Base-by-base conservation (phyloP, 2,113 vertebrate genomes). In the Melanostigma gelatinosum region DNA sequence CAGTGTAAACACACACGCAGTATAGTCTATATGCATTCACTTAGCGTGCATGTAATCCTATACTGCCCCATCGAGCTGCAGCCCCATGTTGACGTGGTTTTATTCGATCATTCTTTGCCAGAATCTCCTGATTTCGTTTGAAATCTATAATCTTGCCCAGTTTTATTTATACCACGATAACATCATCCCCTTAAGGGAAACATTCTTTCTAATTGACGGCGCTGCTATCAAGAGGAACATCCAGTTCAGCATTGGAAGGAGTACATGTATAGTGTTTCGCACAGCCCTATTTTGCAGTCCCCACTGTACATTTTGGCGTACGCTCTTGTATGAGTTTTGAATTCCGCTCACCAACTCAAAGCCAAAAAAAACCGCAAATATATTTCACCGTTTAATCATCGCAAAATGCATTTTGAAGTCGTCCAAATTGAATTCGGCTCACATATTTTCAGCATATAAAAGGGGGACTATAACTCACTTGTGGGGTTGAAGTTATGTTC, bases 41-140 rank as follows among this genome's bases (percentile, higher is more conserved):
- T 87, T 82, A 82, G 77, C 44, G 16, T 77, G 50, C 64, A 68
- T 77, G 84, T 85, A 85, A 89, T 72, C 57, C 58, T 69, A 86
- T 64, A 86, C 78, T 5, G 16, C 32, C 34, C 50, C 72, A 46
- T 84, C 32, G 48, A 50, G 75, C 75, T 52, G 70, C 68, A 70
- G 72, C 58, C 63, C 64, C 75, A 87, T 82, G 84, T 27, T 82
- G 54, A 82, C 79, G 67, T 61, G 77, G n/a, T 85, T 86, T 84
- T 68, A 77, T 88, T 82, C 68, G 85, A 85, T 87, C 65, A 72
- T 71, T 77, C 80, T 82, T 87, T 89, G 78, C 72, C 85, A 75
- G 76, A 77, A 85, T 69, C 29, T 79, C 74, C 13, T 82, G 64
- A 86, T 85, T 84, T 38, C 83, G 82, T 85, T 88, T 90, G 69